Evolutionary conservation across 2,888 invertebrate genomes (phyloP).

Genomic region (Platypus cylindrus): DNA sequence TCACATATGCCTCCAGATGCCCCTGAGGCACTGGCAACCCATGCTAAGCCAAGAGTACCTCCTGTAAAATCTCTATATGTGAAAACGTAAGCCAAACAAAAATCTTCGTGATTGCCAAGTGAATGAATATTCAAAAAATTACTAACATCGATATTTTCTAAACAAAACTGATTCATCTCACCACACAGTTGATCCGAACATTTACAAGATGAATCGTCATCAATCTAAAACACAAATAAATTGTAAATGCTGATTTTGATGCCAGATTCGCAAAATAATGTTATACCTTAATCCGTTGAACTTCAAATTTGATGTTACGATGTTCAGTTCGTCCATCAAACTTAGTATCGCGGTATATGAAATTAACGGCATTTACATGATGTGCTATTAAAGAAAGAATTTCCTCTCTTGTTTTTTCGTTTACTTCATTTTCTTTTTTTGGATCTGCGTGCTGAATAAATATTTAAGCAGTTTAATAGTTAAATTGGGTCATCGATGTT

Average conservation of each 20-base stretch:
- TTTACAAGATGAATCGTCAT: slow-evolving; percentile 73
- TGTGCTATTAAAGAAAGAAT: slow-evolving; percentile 94
- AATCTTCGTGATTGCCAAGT: slow-evolving; percentile 91
- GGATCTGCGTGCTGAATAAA: slow-evolving; percentile 56
- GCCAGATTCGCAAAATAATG: no score
- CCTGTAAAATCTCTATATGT: slow-evolving; percentile 97
- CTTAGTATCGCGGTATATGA: slow-evolving; percentile 88
- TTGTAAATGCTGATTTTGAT: background rate
- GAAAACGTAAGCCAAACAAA: slow-evolving; percentile 98
- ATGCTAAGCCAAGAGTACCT: slow-evolving; percentile 94
- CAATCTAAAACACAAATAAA: slow-evolving; percentile 60
- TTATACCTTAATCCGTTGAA: slow-evolving; percentile 71
- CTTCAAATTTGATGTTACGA: slow-evolving; percentile 92
- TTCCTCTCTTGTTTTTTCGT: slow-evolving; percentile 90
- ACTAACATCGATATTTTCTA: slow-evolving; percentile 96
- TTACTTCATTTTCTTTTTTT: slow-evolving; percentile 52
- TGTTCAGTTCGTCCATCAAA: slow-evolving; percentile 86
- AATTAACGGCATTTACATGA: slow-evolving; percentile 97
- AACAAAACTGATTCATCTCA: slow-evolving; percentile 80
- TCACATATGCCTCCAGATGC: slow-evolving; percentile 99
- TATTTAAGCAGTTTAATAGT: slow-evolving; percentile 2
- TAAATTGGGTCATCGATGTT: background rate
- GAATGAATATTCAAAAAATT: slow-evolving; percentile 98
- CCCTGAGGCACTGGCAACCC: slow-evolving; percentile 97
- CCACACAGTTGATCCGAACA: slow-evolving; percentile 44